phyloP scores from a whole-genome alignment of 2,888 invertebrate species.

The Mythimna vitellina region DNA sequence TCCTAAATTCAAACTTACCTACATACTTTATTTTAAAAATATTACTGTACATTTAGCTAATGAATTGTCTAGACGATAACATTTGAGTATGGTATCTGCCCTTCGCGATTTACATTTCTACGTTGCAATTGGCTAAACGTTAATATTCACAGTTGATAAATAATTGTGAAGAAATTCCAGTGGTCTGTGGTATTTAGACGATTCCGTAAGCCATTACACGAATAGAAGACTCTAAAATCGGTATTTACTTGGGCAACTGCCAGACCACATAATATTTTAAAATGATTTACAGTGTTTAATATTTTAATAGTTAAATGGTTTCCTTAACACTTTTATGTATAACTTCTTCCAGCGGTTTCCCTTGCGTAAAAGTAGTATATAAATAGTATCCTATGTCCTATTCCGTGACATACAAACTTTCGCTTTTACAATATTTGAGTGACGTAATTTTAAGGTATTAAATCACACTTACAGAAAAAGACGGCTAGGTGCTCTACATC shows the following conservation, averaged over 20 bases:
- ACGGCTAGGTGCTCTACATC: constrained; percentile 98
- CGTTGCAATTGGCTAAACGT: background rate
- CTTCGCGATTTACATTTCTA: background rate
- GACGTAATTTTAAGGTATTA: background rate
- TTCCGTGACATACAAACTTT: no score
- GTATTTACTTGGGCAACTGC: constrained; percentile 32
- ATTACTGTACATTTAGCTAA: background rate
- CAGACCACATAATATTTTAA: constrained; percentile 33
- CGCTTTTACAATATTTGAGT: no score
- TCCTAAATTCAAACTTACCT: background rate
- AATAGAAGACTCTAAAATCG: constrained; percentile 35
- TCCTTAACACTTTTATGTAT: constrained; percentile 10
- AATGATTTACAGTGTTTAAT: constrained; percentile 44
- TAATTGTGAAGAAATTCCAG: constrained; percentile 14
- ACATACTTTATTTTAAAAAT: background rate
- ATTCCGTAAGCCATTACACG: constrained; percentile 19
- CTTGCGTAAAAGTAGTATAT: no score
- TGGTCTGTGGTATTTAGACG: constrained; percentile 20
- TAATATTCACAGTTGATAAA: constrained; percentile 16
- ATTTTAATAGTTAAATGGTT: constrained; percentile 33
- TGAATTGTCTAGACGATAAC: background rate
- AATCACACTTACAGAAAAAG: constrained; percentile 94
- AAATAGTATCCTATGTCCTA: no score
- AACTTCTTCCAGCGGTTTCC: no score
- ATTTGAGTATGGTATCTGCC: background rate